Evolutionary conservation across 2,888 invertebrate genomes (phyloP).

Genomic region (Lottia gigantea): DNA sequence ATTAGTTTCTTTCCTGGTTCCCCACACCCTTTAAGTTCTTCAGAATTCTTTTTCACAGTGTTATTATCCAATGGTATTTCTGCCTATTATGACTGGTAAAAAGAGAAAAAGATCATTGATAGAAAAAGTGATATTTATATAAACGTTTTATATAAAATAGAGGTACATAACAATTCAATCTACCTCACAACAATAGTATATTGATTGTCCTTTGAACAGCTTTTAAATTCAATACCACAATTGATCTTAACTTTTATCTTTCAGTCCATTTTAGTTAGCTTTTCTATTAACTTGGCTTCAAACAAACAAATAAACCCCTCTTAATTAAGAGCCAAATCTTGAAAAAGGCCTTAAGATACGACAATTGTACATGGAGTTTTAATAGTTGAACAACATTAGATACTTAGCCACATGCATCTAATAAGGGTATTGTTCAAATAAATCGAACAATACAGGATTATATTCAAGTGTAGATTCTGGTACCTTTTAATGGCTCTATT

Average conservation of each 20-base stretch:
- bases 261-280: constrained; percentile 2
- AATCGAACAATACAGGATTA: constrained; percentile 6
- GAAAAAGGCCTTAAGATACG: not conserved
- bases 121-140: not conserved
- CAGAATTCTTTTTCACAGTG: too few species aligned
- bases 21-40: too few species aligned
- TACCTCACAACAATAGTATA: constrained; percentile 1
- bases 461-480: constrained; percentile 1
- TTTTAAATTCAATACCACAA: constrained; percentile 11
- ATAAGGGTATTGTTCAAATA: constrained; percentile 5
- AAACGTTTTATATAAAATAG: constrained; percentile 1
- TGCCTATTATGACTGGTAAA: not conserved
- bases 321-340: constrained; percentile 2
- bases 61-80: too few species aligned
- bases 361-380: constrained; percentile 7
- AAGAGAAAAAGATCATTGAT: not conserved
- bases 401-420: constrained; percentile 8
- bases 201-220: constrained; percentile 8
- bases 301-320: constrained; percentile 9
- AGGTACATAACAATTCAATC: constrained; percentile 10
- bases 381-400: constrained; percentile 9
- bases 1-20: too few species aligned
- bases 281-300: constrained; percentile 8
- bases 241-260: constrained; percentile 10
- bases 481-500: constrained; percentile 10